Percentiles rank a stretch among this genome's conserved stretches.
phyloP scores from a whole-genome alignment of 2,113 vertebrate species.

The Plestiodon gilberti region DNA sequence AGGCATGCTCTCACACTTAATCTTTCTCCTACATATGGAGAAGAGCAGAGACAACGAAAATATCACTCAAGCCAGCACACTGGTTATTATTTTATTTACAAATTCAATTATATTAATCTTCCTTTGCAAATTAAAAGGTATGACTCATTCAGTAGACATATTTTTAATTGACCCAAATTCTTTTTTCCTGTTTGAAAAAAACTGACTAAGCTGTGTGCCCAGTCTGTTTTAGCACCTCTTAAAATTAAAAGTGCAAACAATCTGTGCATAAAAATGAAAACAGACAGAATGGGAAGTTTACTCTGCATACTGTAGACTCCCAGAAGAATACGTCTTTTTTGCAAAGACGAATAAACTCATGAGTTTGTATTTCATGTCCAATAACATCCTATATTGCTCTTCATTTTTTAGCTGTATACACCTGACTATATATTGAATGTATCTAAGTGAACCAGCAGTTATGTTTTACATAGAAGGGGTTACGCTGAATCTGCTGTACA shows the following conservation, averaged over 20 bases:
- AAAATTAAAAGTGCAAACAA: background rate
- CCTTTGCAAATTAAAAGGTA: background rate
- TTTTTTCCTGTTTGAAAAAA: background rate
- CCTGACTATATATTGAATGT: too few relatives aligned
- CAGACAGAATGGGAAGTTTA: background rate
- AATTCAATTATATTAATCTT: background rate
- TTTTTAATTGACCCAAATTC: slow-evolving; percentile 5
- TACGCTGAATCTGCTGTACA: too few relatives aligned
- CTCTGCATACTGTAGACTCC: background rate
- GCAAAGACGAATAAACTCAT: background rate
- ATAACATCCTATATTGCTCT: background rate
- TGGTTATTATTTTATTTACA: background rate
- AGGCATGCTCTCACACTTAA: too few relatives aligned
- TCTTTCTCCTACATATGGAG: too few relatives aligned
- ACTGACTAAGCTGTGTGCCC: background rate
- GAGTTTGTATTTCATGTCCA: background rate
- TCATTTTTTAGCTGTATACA: too few relatives aligned
- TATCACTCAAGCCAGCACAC: too few relatives aligned
- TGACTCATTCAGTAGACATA: background rate
- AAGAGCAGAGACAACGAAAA: too few relatives aligned
- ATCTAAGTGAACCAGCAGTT: background rate
- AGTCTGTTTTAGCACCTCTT: background rate
- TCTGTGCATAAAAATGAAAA: background rate
- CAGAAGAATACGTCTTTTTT: background rate
- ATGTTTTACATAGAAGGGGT: too few relatives aligned